Conservation (phyloP, 2,797 vertebrate genomes). For the Cryptoprocta ferox region DNA sequence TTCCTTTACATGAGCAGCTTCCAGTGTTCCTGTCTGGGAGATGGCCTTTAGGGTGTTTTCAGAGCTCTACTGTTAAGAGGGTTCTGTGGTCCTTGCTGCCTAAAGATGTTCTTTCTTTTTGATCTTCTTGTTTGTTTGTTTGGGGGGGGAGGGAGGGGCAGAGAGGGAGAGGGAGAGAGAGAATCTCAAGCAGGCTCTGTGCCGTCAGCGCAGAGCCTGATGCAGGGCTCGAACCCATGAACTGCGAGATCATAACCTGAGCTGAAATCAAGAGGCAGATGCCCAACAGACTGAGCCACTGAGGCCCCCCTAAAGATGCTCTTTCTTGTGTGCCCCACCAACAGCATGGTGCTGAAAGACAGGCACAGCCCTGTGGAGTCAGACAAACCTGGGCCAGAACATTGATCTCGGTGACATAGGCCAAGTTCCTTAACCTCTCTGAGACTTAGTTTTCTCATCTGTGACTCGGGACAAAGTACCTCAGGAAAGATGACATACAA, state of each 20-base stretch:
- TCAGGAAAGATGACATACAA: not conserved
- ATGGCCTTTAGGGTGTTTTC: not conserved
- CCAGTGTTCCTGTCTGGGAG: not conserved
- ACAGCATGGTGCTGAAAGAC: not conserved
- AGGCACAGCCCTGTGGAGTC: not conserved
- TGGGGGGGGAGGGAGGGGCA: no score
- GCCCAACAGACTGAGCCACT: no score
- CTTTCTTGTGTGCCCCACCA: not conserved
- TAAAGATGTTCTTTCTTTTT: not conserved
- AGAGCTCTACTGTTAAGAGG: not conserved
- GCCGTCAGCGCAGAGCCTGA: no score
- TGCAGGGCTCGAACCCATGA: no score
- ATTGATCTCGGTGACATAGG: not conserved
- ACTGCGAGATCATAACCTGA: no score
- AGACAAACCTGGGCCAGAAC: not conserved
- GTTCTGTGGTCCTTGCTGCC: not conserved
- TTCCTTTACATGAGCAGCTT: not conserved
- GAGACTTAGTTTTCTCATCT: not conserved
- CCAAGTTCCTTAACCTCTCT: not conserved
- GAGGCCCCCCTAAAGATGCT: not conserved
- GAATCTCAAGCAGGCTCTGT: no score
- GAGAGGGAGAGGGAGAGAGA: no score
- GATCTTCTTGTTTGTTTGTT: no score
- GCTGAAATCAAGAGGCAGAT: no score
- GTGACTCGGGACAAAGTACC: not conserved